Conservation (phyloP, 2,113 vertebrate genomes). For the Vicugna pacos region DNA sequence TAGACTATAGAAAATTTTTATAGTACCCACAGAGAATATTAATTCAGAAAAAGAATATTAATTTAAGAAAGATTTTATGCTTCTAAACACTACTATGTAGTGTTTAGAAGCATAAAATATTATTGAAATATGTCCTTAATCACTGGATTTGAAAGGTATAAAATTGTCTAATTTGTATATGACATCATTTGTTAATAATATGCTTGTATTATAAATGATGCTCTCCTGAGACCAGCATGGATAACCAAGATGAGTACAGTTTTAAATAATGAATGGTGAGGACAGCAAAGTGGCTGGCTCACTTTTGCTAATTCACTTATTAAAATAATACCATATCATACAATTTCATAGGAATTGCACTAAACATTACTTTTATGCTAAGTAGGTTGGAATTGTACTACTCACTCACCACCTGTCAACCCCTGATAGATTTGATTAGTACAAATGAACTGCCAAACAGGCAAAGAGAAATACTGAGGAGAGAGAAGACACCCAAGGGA, state of each 20-base stretch:
- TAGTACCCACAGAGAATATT: not conserved
- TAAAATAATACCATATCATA: constrained; percentile 56
- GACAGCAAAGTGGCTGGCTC: not conserved
- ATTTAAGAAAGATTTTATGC: constrained; percentile 20
- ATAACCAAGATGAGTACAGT: not conserved
- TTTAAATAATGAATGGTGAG: constrained; percentile 31
- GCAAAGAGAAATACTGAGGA: not conserved
- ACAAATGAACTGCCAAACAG: constrained; percentile 46
- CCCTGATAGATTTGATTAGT: constrained; percentile 46
- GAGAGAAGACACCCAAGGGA: not conserved
- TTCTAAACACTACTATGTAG: not conserved
- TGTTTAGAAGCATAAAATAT: not conserved
- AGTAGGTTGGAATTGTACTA: constrained; percentile 18
- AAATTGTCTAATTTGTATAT: not conserved
- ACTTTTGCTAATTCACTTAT: constrained; percentile 58
- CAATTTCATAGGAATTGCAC: constrained; percentile 7
- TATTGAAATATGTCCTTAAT: not conserved
- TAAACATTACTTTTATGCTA: constrained; percentile 45
- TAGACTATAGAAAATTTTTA: not conserved
- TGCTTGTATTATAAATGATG: not conserved
- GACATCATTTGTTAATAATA: constrained; percentile 21
- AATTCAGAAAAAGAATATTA: constrained; percentile 1
- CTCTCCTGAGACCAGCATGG: not conserved
- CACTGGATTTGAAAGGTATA: constrained; percentile 46
- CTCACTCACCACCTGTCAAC: constrained; percentile 45